Evolutionary conservation across 2,797 vertebrate genomes (phyloP).

Genomic region (Enteromius anoplus): DNA sequence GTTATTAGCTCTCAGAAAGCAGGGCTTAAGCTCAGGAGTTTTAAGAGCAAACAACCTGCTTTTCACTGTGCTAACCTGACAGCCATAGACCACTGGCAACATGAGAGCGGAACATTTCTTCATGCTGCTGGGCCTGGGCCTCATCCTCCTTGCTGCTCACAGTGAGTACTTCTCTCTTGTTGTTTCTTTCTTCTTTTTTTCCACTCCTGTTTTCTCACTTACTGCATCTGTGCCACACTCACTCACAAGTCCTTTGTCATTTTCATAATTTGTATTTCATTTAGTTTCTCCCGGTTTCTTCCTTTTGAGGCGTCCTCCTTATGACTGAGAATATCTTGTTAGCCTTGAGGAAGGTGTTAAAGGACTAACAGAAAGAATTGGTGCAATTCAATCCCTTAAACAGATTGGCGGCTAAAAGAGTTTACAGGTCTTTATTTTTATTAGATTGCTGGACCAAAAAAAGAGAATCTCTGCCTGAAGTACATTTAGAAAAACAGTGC

Average conservation of each 20-base stretch:
- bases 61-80: slow-evolving; percentile 72
- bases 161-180: slow-evolving; percentile 69
- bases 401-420: slow-evolving; percentile 1
- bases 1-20: slow-evolving; percentile 76
- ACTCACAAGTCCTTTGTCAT: background rate
- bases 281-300: background rate
- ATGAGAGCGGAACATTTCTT: slow-evolving; percentile 78
- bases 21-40: slow-evolving; percentile 78
- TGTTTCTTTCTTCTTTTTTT: background rate
- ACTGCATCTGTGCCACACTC: background rate
- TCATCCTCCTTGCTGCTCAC: slow-evolving; percentile 72
- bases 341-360: slow-evolving; percentile 34
- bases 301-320: background rate
- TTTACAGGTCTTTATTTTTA: background rate
- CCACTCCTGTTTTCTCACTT: slow-evolving; percentile 3
- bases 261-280: slow-evolving; percentile 1
- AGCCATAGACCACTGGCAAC: slow-evolving; percentile 64
- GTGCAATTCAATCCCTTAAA: slow-evolving; percentile 38
- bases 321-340: slow-evolving; percentile 18
- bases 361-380: slow-evolving; percentile 2
- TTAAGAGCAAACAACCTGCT: slow-evolving; percentile 78
- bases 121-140: slow-evolving; percentile 74
- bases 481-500: background rate
- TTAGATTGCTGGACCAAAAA: slow-evolving; percentile 12
- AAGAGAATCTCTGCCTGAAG: background rate